phyloP scores from a whole-genome alignment of 2,797 vertebrate species.

The Gallirallus australis region DNA sequence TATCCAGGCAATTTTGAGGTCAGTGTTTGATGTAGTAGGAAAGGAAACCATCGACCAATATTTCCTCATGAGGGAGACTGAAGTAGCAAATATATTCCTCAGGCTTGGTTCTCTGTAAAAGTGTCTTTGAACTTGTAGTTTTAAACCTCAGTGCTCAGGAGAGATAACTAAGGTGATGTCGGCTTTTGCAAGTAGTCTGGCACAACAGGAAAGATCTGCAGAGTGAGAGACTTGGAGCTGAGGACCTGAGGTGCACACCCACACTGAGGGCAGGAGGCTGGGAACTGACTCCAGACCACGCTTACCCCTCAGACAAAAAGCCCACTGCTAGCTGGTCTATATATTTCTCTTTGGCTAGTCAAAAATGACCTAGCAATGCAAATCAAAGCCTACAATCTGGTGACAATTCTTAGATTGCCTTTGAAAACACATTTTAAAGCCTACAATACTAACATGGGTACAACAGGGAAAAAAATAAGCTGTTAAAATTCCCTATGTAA shows the following conservation, averaged over 20 bases:
- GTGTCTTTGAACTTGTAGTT: neutral
- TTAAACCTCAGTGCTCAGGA: neutral
- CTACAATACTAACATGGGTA: neutral
- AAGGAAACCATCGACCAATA: neutral
- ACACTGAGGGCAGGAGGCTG: neutral
- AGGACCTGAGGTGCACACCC: fast-evolving
- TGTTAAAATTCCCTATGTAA: neutral
- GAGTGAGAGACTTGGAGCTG: neutral
- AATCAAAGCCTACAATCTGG: neutral
- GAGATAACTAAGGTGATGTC: neutral
- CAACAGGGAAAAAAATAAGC: neutral
- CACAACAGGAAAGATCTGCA: neutral
- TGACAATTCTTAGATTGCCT: neutral
- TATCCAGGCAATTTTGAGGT: neutral
- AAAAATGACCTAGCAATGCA: neutral
- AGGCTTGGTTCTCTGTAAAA: neutral
- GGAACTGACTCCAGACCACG: neutral
- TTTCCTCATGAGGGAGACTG: neutral
- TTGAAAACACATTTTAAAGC: neutral
- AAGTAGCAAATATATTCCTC: neutral
- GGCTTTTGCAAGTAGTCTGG: neutral
- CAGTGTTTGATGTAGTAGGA: neutral
- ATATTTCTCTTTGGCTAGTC: neutral
- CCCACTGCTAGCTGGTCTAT: neutral
- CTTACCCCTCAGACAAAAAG: neutral